Conservation (phyloP, 2,888 invertebrate species). For the Hypsopygia costalis region DNA sequence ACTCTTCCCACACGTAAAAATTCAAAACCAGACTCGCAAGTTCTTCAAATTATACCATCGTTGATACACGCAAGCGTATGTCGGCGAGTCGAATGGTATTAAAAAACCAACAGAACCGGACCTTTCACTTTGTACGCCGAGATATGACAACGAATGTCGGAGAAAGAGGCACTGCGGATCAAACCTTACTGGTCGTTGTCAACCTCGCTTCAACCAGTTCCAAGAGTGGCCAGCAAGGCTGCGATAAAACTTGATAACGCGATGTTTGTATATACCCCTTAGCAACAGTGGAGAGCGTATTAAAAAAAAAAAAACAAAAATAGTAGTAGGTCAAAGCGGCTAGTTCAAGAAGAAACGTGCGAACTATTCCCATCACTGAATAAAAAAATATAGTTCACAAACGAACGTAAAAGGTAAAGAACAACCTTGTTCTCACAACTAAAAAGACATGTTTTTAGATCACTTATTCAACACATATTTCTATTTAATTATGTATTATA, state of each 20-base stretch:
- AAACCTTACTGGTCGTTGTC: slow-evolving; percentile 32
- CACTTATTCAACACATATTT: too few relatives aligned
- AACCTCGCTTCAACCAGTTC: slow-evolving; percentile 66
- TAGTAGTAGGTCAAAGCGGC: too few relatives aligned
- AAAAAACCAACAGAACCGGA: slow-evolving; percentile 25
- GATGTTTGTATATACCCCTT: slow-evolving; percentile 34
- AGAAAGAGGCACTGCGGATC: slow-evolving; percentile 24
- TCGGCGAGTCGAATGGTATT: slow-evolving; percentile 12
- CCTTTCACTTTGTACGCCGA: slow-evolving; percentile 7
- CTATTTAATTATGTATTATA: too few relatives aligned
- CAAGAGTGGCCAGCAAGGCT: slow-evolving; percentile 44
- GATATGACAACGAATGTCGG: neutral
- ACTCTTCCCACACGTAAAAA: slow-evolving; percentile 20
- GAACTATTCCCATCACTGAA: too few relatives aligned
- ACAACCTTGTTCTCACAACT: too few relatives aligned
- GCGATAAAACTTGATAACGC: slow-evolving; percentile 52
- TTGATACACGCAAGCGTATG: slow-evolving; percentile 30
- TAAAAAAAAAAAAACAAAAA: too few relatives aligned
- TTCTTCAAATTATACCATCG: slow-evolving; percentile 19
- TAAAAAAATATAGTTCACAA: too few relatives aligned
- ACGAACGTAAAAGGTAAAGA: too few relatives aligned
- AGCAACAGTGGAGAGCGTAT: neutral
- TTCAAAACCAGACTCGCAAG: slow-evolving; percentile 24
- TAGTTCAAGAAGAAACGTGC: too few relatives aligned
- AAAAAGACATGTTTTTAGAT: too few relatives aligned